Percentiles rank a stretch among this genome's conserved stretches.
These are phyloP conservation scores for Zaprionus davidi DNA, from an alignment of 1,140 invertebrate species.

Conservation along the genomic window DNA sequence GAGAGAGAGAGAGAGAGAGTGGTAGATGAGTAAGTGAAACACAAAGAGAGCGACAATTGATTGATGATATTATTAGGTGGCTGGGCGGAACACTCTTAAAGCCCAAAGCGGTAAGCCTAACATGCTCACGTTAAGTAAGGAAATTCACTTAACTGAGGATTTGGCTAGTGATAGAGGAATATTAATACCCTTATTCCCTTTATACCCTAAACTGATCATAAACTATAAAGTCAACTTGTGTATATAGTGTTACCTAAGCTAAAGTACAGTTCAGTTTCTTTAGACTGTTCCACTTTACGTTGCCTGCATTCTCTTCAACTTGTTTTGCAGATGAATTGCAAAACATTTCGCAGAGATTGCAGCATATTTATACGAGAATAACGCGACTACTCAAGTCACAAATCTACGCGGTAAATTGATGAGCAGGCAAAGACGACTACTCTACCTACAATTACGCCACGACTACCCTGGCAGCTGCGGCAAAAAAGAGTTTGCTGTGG, in stretches of 20 bases:
- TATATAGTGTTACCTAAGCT: too few relatives aligned
- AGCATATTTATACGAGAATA: background rate
- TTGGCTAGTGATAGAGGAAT: too few relatives aligned
- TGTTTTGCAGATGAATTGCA: background rate
- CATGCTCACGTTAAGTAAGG: background rate
- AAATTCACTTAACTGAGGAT: background rate
- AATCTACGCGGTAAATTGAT: background rate
- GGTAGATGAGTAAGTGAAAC: background rate
- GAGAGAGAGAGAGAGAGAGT: background rate
- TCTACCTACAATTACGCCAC: background rate
- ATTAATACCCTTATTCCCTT: too few relatives aligned
- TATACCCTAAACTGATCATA: too few relatives aligned
- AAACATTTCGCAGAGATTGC: background rate
- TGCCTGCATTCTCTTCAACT: background rate
- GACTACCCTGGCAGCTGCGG: background rate
- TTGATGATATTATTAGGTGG: conserved; percentile 1
- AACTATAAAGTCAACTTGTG: too few relatives aligned
- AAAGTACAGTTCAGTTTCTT: too few relatives aligned
- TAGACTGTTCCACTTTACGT: too few relatives aligned
- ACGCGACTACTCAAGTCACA: background rate
- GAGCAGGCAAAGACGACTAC: background rate
- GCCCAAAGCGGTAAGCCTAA: background rate
- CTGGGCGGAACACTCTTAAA: background rate
- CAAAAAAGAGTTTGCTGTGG: background rate
- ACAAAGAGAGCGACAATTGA: conserved; percentile 1